These are phyloP conservation scores for Siderastrea siderea DNA, from an alignment of 92 coral and sea anemone species.

Conservation along the genomic window DNA sequence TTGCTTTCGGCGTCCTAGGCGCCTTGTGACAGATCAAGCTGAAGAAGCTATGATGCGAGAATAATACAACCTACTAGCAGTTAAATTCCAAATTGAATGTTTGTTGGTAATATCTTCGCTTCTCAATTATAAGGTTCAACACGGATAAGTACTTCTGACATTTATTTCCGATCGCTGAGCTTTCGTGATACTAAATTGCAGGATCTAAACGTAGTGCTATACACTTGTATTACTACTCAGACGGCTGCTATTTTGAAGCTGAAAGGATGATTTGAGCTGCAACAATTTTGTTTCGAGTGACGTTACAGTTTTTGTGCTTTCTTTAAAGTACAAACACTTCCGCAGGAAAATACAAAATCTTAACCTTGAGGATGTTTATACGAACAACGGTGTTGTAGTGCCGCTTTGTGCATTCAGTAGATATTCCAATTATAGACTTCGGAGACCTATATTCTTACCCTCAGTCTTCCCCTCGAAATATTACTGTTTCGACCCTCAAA, in stretches of 20 bases:
- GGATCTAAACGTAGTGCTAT: neutral
- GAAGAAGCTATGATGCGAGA: neutral
- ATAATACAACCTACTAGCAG: constrained; percentile 32
- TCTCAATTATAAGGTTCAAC: constrained; percentile 82
- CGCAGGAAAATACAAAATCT: constrained; percentile 44
- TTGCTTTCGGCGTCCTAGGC: neutral
- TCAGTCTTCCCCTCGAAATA: constrained; percentile 32
- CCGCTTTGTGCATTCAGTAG: constrained; percentile 1
- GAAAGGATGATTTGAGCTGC: neutral
- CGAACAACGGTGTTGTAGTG: constrained; percentile 9
- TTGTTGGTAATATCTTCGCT: constrained; percentile 65
- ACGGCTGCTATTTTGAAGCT: neutral
- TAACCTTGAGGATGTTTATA: constrained; percentile 45
- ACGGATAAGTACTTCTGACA: constrained; percentile 83
- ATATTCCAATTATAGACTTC: constrained; percentile 30
- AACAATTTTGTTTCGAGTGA: constrained; percentile 5
- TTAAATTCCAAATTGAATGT: constrained; percentile 60
- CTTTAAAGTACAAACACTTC: constrained; percentile 15
- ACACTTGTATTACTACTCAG: neutral
- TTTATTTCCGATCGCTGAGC: constrained; percentile 47
- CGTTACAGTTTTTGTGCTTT: neutral
- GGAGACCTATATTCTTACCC: constrained; percentile 10
- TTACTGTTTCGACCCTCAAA: constrained; percentile 46
- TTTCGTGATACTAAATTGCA: constrained; percentile 33
- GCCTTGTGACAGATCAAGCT: constrained; percentile 21